Evolutionary conservation across 2,888 invertebrate genomes (phyloP).

Genomic region (Meganola albula): DNA sequence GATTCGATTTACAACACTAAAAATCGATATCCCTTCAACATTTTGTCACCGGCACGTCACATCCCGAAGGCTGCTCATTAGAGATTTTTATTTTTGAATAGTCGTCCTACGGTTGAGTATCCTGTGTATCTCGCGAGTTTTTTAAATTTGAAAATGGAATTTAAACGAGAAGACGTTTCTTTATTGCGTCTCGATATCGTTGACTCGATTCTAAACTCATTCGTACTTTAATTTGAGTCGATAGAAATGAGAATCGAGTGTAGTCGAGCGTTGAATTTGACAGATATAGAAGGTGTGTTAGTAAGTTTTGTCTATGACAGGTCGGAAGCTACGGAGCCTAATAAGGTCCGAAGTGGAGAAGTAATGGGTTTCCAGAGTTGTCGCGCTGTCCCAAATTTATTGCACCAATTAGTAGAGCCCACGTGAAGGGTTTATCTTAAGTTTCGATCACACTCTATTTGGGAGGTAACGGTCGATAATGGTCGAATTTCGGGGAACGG

Average conservation of each 20-base stretch:
- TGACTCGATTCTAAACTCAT: conserved; percentile 45
- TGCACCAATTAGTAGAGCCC: conserved; percentile 73
- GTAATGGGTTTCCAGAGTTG: conserved; percentile 52
- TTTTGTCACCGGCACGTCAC: conserved; percentile 68
- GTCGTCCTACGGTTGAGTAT: conserved; percentile 45
- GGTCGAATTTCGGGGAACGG: conserved; percentile 67
- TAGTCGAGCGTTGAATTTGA: conserved; percentile 37
- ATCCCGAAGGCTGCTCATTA: conserved; percentile 59
- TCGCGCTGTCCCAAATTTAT: conserved; percentile 67
- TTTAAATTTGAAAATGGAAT: conserved; percentile 60
- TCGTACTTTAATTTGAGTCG: conserved; percentile 43
- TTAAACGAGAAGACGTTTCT: conserved; percentile 69
- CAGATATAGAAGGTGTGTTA: conserved; percentile 43
- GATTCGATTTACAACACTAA: conserved; percentile 33
- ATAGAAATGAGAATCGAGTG: conserved; percentile 53
- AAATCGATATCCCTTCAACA: conserved; percentile 48
- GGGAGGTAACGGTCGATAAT: conserved; percentile 73
- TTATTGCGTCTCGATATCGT: conserved; percentile 41
- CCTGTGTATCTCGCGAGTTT: conserved; percentile 34
- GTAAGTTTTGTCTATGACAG: conserved; percentile 44
- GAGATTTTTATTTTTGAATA: conserved; percentile 57
- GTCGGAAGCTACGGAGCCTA: conserved; percentile 40
- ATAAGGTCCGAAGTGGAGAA: conserved; percentile 47
- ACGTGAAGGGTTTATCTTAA: conserved; percentile 64
- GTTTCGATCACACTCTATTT: conserved; percentile 68